Evolutionary conservation across 2,797 vertebrate genomes (phyloP), one percentile per base, ranked within the genome.

Genomic region (Eulemur albifrons): DNA sequence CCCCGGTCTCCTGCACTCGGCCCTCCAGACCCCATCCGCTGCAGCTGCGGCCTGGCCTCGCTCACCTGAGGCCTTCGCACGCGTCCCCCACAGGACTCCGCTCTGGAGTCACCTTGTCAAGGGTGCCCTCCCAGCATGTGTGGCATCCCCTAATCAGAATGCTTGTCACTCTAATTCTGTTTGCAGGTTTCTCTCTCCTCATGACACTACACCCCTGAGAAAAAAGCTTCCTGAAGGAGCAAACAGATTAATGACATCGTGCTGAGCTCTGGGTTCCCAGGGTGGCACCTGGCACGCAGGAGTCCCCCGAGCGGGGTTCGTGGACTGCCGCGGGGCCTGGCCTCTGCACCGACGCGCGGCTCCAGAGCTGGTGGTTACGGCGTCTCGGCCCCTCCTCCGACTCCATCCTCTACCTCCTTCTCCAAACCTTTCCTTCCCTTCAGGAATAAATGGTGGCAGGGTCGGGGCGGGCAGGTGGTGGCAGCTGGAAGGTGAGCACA

Each of bases 211-310:
- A 21, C 27, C 20, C 65, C 73, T 18, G 17, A 81, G 18, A 76
- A n/a, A n/a, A 48, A 76, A 52, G 18, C 63, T 4, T 11, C 18
- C 18, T 23, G 45, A 76, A 21, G 45, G 30, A 76, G 17, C 8
- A 4, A 43, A 73, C 57, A 59, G 25, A 30, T 30, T 30, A 45
- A 43, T 30, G 40, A 45, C 0, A 4, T 40, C 45, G 70, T 30
- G 14, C 15, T 48, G 43, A 75, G 43, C 30, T 30, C 72, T n/a
- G 73, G 73, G 73, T n/a, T 17, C 0, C 30, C 38, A n/a, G 35
- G 27, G 7, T 6, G 0, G 1, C 45, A 10, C 20, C 9, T 1
- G 75, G 35, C 3, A 2, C 1, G 1, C 35, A 4, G 35, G 35
- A n/a, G n/a, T 14, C n/a, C 23, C 21, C 32, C 9, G n/a, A 38